Conservation (phyloP, 2,113 vertebrate species). For the Coturnix japonica region DNA sequence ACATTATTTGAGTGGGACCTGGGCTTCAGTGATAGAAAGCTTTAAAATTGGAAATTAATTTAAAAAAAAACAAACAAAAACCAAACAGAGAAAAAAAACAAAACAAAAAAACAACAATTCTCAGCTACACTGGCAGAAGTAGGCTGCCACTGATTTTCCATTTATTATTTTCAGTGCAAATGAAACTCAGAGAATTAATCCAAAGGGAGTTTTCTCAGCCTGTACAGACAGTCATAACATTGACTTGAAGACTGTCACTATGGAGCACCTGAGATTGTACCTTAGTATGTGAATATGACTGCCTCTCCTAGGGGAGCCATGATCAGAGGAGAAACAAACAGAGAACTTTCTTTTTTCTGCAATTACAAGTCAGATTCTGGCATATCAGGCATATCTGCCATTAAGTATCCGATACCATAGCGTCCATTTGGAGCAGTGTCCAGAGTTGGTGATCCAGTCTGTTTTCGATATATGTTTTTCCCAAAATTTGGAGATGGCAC, state of each 20-base stretch:
- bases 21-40: conserved; percentile 66
- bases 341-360: not conserved
- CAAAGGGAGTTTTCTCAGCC: conserved; percentile 41
- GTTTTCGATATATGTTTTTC: conserved; percentile 92
- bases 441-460: conserved; percentile 79
- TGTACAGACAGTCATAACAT: not conserved
- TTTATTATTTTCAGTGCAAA: conserved; percentile 45
- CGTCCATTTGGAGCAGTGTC: conserved; percentile 91
- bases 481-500: conserved; percentile 88
- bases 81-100: too few relatives aligned
- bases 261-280: conserved; percentile 75
- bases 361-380: conserved; percentile 93
- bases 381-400: conserved; percentile 93
- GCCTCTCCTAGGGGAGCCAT: conserved; percentile 54
- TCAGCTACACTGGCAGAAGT: conserved; percentile 9
- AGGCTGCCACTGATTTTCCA: conserved; percentile 17
- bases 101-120: too few relatives aligned
- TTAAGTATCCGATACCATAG: conserved; percentile 93
- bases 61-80: not conserved
- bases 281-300: conserved; percentile 56
- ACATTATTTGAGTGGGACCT: conserved; percentile 47
- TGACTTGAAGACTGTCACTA: conserved; percentile 42
- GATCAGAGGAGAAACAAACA: conserved; percentile 43
- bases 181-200: conserved; percentile 49
- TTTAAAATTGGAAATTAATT: conserved; percentile 58